Conservation (phyloP, 1,140 invertebrate genomes). For the Pseudomyrmex pallidus region DNA sequence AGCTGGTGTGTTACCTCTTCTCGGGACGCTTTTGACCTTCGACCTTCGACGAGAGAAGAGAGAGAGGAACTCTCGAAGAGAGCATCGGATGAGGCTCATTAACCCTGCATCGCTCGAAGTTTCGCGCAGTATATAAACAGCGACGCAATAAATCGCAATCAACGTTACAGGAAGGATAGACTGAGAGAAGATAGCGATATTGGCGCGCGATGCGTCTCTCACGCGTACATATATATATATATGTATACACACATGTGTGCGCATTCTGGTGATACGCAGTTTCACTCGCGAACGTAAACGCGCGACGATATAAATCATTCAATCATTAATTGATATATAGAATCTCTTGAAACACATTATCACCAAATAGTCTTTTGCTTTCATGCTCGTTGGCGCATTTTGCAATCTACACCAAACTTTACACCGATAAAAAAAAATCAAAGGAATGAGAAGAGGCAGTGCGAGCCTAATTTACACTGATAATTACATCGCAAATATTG, state of each 20-base stretch:
- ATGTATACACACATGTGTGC: too few species aligned
- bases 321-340: background rate
- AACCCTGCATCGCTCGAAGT: slow-evolving; percentile 47
- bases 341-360: background rate
- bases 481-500: slow-evolving; percentile 45
- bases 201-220: background rate
- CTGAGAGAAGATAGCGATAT: slow-evolving; percentile 1
- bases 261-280: background rate
- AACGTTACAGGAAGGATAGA: slow-evolving; percentile 26
- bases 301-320: too few species aligned
- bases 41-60: slow-evolving; percentile 36
- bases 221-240: too few species aligned
- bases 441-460: too few species aligned
- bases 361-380: too few species aligned
- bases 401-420: too few species aligned
- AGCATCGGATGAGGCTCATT: slow-evolving; percentile 59
- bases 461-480: slow-evolving; percentile 22
- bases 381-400: too few species aligned
- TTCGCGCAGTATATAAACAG: slow-evolving; percentile 50
- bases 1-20: slow-evolving; percentile 4
- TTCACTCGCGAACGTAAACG: background rate
- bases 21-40: slow-evolving; percentile 40
- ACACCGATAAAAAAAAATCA: too few species aligned
- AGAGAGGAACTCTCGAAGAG: slow-evolving; percentile 45
- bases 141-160: slow-evolving; percentile 62